These are phyloP conservation scores for Pterostichus niger DNA, from an alignment of 2,888 invertebrate genomes.

Conservation along the genomic window DNA sequence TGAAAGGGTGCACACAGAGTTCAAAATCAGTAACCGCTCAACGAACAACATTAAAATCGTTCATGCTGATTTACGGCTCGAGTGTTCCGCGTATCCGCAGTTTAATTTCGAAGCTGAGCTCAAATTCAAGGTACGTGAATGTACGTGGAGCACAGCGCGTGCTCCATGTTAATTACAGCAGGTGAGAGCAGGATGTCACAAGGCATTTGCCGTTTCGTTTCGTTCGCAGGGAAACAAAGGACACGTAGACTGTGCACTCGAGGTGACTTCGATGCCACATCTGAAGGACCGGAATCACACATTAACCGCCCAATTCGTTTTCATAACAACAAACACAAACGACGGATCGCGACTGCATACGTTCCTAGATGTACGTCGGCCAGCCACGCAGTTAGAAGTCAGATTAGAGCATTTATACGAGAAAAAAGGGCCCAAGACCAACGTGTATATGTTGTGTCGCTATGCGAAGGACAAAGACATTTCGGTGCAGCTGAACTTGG, in stretches of 20 bases:
- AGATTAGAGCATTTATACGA: conserved; percentile 80
- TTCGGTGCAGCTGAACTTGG: conserved; percentile 79
- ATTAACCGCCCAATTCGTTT: conserved; percentile 81
- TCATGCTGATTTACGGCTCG: conserved; percentile 83
- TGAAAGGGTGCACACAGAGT: conserved; percentile 79
- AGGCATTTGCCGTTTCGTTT: conserved; percentile 36
- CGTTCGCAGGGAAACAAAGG: conserved; percentile 82
- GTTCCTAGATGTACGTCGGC: conserved; percentile 82
- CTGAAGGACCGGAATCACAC: conserved; percentile 81
- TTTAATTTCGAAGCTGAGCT: conserved; percentile 84
- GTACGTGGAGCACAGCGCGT: conserved; percentile 48
- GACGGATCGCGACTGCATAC: conserved; percentile 83
- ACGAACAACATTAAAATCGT: conserved; percentile 81
- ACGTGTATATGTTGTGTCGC: conserved; percentile 78
- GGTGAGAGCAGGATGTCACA: conserved; percentile 41
- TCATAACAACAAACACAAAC: conserved; percentile 82
- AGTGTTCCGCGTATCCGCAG: conserved; percentile 87
- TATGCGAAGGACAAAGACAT: conserved; percentile 82
- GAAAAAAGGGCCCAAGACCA: conserved; percentile 79
- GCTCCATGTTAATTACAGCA: conserved; percentile 51
- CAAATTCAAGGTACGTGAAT: conserved; percentile 81
- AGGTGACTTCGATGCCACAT: conserved; percentile 84
- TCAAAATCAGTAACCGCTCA: conserved; percentile 79
- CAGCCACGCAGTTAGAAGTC: conserved; percentile 84
- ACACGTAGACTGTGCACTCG: conserved; percentile 85